phyloP scores from a whole-genome alignment of 1,140 invertebrate species.

The Drosophila burlai region DNA sequence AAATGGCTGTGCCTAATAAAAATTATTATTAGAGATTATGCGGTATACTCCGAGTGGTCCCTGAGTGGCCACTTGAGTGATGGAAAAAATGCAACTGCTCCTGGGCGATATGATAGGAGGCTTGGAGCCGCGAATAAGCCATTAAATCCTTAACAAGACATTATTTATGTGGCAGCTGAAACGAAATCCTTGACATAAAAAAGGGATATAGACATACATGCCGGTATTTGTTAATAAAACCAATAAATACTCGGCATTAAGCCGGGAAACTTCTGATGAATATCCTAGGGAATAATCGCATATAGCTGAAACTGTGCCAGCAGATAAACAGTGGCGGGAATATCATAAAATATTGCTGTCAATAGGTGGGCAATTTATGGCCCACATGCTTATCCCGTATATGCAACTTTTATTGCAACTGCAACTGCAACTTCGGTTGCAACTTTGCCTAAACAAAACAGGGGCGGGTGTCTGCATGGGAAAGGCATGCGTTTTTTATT shows the following conservation, averaged over 20 bases:
- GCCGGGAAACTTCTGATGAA: not conserved
- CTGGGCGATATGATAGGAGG: slow-evolving; percentile 19
- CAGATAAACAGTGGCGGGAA: slow-evolving; percentile 38
- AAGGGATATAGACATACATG: slow-evolving; percentile 1
- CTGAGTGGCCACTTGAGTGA: slow-evolving; percentile 70
- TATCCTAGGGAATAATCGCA: not conserved
- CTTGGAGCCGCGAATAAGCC: slow-evolving; percentile 8
- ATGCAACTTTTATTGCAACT: slow-evolving; percentile 45
- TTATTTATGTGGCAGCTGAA: slow-evolving; percentile 28
- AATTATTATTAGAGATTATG: slow-evolving; percentile 72
- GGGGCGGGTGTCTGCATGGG: slow-evolving; percentile 28
- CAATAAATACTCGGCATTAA: not conserved
- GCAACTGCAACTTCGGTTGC: slow-evolving; percentile 45
- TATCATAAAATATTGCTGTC: slow-evolving; percentile 59
- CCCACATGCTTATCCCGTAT: slow-evolving; percentile 46
- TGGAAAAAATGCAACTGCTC: slow-evolving; percentile 40
- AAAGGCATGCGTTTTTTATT: slow-evolving; percentile 67
- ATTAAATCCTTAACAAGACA: slow-evolving; percentile 27
- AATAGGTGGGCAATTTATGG: slow-evolving; percentile 66
- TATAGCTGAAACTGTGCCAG: slow-evolving; percentile 42
- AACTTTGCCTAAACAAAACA: slow-evolving; percentile 62
- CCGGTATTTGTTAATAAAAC: not conserved
- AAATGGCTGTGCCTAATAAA: slow-evolving; percentile 50
- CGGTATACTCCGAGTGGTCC: slow-evolving; percentile 24
- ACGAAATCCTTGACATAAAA: slow-evolving; percentile 15